phyloP scores from a whole-genome alignment of 2,797 vertebrate species.

The Falco rusticolus region DNA sequence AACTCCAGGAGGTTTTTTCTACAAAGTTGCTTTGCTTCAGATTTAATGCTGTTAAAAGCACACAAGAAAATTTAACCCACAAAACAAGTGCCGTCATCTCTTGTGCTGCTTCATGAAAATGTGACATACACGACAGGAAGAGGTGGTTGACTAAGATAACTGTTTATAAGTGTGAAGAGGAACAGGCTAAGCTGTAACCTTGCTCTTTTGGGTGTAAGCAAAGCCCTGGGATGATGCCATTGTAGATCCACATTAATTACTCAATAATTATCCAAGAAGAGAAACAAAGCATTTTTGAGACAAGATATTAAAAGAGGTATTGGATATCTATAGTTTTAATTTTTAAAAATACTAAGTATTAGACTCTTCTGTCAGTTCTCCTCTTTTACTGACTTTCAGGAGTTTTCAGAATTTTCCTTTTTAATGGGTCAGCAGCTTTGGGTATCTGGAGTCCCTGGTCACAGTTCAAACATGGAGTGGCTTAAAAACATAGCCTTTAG shows the following conservation, averaged over 20 bases:
- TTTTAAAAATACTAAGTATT: background rate
- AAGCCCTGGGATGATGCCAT: background rate
- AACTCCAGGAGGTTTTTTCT: constrained; percentile 42
- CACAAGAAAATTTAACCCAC: constrained; percentile 24
- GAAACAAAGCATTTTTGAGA: background rate
- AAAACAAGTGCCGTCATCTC: background rate
- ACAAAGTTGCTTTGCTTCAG: constrained; percentile 14
- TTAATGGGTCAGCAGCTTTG: too few relatives aligned
- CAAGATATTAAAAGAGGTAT: background rate
- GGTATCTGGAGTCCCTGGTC: background rate
- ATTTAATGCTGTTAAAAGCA: constrained; percentile 34
- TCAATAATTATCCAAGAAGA: background rate
- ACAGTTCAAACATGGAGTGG: too few relatives aligned
- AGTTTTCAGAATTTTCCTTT: background rate
- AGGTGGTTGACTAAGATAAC: background rate
- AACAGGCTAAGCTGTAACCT: background rate
- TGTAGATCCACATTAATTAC: background rate
- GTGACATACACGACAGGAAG: background rate
- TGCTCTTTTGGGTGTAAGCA: background rate
- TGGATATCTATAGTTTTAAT: background rate
- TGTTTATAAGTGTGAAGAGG: background rate
- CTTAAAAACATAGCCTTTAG: background rate
- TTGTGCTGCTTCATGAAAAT: background rate
- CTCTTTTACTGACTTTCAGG: background rate
- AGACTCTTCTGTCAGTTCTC: background rate